Conservation (phyloP, 2,888 invertebrate species). For the Pinctada fucata region DNA sequence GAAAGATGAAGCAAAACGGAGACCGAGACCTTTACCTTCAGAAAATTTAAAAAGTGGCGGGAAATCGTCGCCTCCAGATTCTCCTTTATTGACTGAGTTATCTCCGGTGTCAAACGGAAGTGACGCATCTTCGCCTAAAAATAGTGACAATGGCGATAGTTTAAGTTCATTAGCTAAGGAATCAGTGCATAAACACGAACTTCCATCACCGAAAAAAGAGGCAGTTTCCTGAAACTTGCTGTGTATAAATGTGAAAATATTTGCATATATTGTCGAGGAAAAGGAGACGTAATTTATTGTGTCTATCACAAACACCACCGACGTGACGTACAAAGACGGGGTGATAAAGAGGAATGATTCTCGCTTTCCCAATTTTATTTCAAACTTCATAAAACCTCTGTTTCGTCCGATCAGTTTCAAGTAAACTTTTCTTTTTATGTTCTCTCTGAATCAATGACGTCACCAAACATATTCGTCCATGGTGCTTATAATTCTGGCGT, state of each 20-base stretch:
- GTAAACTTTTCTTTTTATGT: too few relatives aligned
- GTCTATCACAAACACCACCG: too few relatives aligned
- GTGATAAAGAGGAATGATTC: too few relatives aligned
- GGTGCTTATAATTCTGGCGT: too few relatives aligned
- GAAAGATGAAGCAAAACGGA: conserved; percentile 74
- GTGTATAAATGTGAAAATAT: conserved; percentile 5
- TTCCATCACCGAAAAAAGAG: conserved; percentile 24
- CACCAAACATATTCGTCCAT: too few relatives aligned
- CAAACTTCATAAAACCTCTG: too few relatives aligned
- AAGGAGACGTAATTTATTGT: too few relatives aligned
- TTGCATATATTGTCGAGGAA: too few relatives aligned
- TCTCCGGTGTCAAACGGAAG: conserved; percentile 40
- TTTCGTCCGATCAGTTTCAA: too few relatives aligned
- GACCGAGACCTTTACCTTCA: conserved; percentile 62
- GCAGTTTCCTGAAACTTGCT: conserved; percentile 4
- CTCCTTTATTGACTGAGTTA: conserved; percentile 46
- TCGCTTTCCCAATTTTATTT: too few relatives aligned
- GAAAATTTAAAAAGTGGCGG: conserved; percentile 37
- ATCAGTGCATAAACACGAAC: conserved; percentile 9
- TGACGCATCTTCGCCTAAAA: conserved; percentile 33
- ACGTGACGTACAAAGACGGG: too few relatives aligned
- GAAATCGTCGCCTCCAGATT: conserved; percentile 48
- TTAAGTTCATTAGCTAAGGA: conserved; percentile 6
- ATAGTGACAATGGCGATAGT: conserved; percentile 13
- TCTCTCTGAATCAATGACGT: too few relatives aligned